Evolutionary conservation across 2,888 invertebrate species (phyloP).

Genomic region (Leucophenga montana): DNA sequence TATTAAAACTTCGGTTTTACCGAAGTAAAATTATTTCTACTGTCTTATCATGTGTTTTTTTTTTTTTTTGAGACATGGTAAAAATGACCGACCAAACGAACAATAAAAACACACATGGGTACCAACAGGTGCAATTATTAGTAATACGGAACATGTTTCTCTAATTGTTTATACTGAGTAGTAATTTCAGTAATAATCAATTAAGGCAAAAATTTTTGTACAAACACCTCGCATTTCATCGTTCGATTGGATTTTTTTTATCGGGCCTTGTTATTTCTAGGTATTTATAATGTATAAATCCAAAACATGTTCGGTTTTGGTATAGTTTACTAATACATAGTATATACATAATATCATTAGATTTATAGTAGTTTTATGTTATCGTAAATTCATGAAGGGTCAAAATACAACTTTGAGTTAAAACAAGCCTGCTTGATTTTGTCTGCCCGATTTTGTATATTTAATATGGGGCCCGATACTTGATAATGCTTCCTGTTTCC

Average conservation of each 20-base stretch:
- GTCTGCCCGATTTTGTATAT: no score
- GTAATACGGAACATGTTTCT: no score
- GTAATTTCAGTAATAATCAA: no score
- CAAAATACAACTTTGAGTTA: not conserved
- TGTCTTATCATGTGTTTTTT: no score
- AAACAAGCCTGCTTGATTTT: constrained; percentile 1
- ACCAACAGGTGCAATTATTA: constrained; percentile 2
- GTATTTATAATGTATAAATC: not conserved
- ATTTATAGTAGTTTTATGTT: not conserved
- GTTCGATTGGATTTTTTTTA: constrained; percentile 9
- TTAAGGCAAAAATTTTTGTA: not conserved
- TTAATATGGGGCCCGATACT: constrained; percentile 9
- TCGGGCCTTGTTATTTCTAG: no score
- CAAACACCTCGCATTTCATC: constrained; percentile 19
- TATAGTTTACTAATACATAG: not conserved
- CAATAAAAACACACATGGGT: constrained; percentile 8
- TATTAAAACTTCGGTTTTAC: no score
- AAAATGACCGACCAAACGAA: no score
- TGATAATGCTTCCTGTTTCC: constrained; percentile 17
- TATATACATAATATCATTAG: not conserved
- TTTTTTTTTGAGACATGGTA: no score
- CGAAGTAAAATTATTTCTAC: no score
- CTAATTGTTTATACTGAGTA: no score
- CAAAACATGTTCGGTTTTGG: not conserved
- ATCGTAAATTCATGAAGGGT: no score